Base-by-base conservation (phyloP, 1,140 invertebrate species). In the Pygmarrhopalites habei region DNA sequence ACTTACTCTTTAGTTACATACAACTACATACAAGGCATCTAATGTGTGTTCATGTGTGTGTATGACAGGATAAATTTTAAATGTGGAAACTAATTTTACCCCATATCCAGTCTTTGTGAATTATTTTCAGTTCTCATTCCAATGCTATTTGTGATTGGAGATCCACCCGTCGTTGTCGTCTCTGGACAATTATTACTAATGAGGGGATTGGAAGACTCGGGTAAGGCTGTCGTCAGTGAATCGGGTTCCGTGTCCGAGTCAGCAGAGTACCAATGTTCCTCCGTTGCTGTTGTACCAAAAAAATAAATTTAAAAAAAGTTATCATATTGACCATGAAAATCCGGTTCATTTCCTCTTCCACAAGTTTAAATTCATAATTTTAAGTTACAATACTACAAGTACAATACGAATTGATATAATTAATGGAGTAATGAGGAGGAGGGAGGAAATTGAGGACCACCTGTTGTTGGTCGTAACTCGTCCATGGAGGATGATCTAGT, bases 221-320 rank as follows among this genome's bases (percentile, higher is more conserved):
- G 57, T 25, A 49, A 28, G 14, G 66, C 63, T n/a, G n/a, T n/a
- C 7, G 69, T 67, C 5, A 70, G 43, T 0, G 63, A 65, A 53
- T 70, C 69, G 1, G 62, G 62, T 26, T 70, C 69, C 14, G 69
- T 70, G 61, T 70, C 69, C 15, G 69, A 70, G 28, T 70, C 69
- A 1, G 69, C 69, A n/a, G 68, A 70, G 32, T 70, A 70, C 69
- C 69, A 70, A 52, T 70, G 65, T 49, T 70, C 69, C 32, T 70
- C 69, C 51, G 61, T 35, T 35, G 32, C 32, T 35, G 32, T 35
- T n/a, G n/a, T n/a, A n/a, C n/a, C n/a, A n/a, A n/a, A n/a, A n/a
- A n/a, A n/a, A n/a, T n/a, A n/a, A n/a, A n/a, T n/a, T n/a, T n/a
- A n/a, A n/a, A n/a, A n/a, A n/a, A n/a, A n/a, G 39, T 47, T n/a